These are phyloP conservation scores for Mya arenaria DNA, from an alignment of 1,140 invertebrate species.

Conservation along the genomic window DNA sequence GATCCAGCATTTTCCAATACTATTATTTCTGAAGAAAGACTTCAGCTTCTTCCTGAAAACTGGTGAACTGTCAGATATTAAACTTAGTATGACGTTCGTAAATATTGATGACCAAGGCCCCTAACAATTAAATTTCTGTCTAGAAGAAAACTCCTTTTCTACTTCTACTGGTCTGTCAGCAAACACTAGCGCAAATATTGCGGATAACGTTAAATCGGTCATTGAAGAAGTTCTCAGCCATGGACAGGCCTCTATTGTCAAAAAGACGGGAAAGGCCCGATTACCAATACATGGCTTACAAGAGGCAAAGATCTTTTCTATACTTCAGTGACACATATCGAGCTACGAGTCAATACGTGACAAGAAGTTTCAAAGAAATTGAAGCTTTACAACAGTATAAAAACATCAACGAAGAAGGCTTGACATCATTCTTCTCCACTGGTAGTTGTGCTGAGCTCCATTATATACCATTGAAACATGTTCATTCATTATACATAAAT, in stretches of 20 bases:
- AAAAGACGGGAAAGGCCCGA: slow-evolving; percentile 13
- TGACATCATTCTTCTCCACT: slow-evolving; percentile 37
- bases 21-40: slow-evolving; percentile 36
- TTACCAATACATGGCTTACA: slow-evolving; percentile 54
- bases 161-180: slow-evolving; percentile 36
- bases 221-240: slow-evolving; percentile 35
- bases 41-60: slow-evolving; percentile 34
- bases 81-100: not conserved
- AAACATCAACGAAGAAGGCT: slow-evolving; percentile 21
- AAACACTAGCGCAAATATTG: slow-evolving; percentile 35
- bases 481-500: slow-evolving; percentile 27
- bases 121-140: slow-evolving; percentile 37
- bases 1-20: slow-evolving; percentile 44
- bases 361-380: too few species aligned
- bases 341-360: slow-evolving; percentile 49
- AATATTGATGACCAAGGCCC: slow-evolving; percentile 31
- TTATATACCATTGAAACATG: slow-evolving; percentile 34
- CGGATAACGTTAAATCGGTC: slow-evolving; percentile 31
- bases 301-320: slow-evolving; percentile 13
- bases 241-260: not conserved
- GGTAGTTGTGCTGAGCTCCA: slow-evolving; percentile 44
- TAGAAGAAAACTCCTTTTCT: not conserved
- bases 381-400: too few species aligned
- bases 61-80: slow-evolving; percentile 15
- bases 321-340: slow-evolving; percentile 49